Conservation (phyloP, 2,888 invertebrate genomes). For the Labia minor region DNA sequence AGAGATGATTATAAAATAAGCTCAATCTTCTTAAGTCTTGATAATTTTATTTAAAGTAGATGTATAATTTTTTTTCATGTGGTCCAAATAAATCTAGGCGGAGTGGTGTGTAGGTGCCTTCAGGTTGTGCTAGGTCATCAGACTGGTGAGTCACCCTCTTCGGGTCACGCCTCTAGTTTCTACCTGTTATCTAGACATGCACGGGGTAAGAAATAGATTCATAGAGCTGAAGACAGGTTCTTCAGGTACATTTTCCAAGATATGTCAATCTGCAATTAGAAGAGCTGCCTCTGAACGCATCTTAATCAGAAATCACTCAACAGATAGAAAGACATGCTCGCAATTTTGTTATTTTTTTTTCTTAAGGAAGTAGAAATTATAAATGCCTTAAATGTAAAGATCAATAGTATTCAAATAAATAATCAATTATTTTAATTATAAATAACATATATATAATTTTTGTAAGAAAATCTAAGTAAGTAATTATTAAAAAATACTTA, state of each 20-base stretch:
- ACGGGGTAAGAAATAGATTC: background rate
- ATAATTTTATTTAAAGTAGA: too few relatives aligned
- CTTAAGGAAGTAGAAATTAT: background rate
- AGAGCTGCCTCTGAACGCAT: background rate
- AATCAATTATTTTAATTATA: background rate
- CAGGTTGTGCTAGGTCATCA: background rate
- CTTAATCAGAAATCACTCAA: background rate
- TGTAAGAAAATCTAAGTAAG: too few relatives aligned
- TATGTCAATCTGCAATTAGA: background rate
- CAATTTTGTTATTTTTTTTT: background rate
- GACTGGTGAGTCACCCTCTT: background rate
- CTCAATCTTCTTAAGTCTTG: too few relatives aligned
- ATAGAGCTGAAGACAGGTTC: background rate
- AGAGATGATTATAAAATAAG: too few relatives aligned
- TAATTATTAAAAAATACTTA: too few relatives aligned
- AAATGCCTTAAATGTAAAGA: background rate
- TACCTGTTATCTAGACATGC: background rate
- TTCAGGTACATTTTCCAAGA: background rate
- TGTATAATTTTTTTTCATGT: too few relatives aligned
- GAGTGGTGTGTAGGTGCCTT: background rate
- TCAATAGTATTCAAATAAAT: background rate
- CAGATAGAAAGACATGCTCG: background rate
- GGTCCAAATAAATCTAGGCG: background rate
- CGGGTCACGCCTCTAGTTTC: background rate
- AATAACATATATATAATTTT: too few relatives aligned